Base-by-base conservation (phyloP, 2,888 invertebrate species). In the Lasioglossum morio region DNA sequence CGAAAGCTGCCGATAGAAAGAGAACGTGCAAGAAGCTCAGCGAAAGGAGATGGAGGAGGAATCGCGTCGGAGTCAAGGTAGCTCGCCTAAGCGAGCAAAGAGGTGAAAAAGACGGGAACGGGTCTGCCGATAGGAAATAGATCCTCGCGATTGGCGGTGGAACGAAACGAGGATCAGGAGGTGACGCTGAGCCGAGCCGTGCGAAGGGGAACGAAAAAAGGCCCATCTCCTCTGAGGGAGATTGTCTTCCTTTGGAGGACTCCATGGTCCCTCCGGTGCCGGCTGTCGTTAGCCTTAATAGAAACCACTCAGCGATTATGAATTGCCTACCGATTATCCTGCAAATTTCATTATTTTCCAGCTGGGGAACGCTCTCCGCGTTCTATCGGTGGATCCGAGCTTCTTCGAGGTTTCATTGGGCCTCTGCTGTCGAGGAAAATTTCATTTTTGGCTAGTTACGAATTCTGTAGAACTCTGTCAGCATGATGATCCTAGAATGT, bases 151-250 rank as follows among this genome's bases (percentile, higher is more conserved):
- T 89, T 88, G 88, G 85, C 80, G 85, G 82, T 81, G 74, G 79
- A 88, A 76, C 83, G 82, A 85, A 81, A 86, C 77, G 84, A 70
- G 70, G 81, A 82, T 79, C 84, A 69, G 76, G 72, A 74, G 81
- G 40, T 19, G 78, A 74, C 37, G 48, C 23, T 2, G 48, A 53
- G 57, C n/a, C 57, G 57, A 57, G 81, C 77, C 77, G 27, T 77
- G 80, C 73, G 85, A 69, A 69, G 70, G 79, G 76, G 84, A 78
- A 74, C 75, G 80, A 87, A 89, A 90, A 88, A 89, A 86, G 89
- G 90, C 92, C 93, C 93, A 95, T 95, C 95, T 95, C 95, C 95
- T 95, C 94, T 3, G 92, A 93, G 94, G 95, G 94, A 95, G 94
- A 95, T 95, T 95, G 95, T 95, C 95, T 95, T 94, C 93, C 92